Evolutionary conservation across 2,113 vertebrate genomes (phyloP).

Genomic region (Passer montanus): DNA sequence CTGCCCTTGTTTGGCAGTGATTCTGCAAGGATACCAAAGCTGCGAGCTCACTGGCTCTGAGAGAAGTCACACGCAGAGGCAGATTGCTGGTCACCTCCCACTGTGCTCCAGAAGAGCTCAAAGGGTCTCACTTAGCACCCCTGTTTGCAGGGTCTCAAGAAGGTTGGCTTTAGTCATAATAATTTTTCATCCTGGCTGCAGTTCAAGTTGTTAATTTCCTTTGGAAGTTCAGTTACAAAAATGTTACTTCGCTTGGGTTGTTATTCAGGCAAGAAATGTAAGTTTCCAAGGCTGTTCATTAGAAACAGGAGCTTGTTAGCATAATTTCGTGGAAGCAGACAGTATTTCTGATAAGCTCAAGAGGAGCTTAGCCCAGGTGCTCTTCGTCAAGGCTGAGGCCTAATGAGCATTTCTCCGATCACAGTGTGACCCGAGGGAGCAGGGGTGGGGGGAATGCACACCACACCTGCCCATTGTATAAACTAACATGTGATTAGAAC

Average conservation of each 20-base stretch:
- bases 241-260: background rate
- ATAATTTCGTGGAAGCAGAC: background rate
- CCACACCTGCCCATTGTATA: background rate
- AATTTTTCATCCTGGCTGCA: background rate
- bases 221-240: background rate
- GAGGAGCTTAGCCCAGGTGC: background rate
- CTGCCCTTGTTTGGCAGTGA: background rate
- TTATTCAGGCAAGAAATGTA: background rate
- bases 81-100: background rate
- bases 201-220: background rate
- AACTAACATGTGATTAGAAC: background rate
- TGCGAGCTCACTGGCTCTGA: background rate
- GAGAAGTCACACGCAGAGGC: too few species aligned
- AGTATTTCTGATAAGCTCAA: background rate
- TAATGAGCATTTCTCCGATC: background rate
- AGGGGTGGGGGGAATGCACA: background rate
- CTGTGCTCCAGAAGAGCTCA: background rate
- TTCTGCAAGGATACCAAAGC: background rate
- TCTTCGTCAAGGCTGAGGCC: background rate
- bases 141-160: fast-evolving
- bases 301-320: background rate
- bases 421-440: background rate
- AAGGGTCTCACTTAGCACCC: background rate
- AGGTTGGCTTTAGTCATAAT: background rate
- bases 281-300: background rate